phyloP scores from a whole-genome alignment of 2,113 vertebrate species.

The Panthera uncia region DNA sequence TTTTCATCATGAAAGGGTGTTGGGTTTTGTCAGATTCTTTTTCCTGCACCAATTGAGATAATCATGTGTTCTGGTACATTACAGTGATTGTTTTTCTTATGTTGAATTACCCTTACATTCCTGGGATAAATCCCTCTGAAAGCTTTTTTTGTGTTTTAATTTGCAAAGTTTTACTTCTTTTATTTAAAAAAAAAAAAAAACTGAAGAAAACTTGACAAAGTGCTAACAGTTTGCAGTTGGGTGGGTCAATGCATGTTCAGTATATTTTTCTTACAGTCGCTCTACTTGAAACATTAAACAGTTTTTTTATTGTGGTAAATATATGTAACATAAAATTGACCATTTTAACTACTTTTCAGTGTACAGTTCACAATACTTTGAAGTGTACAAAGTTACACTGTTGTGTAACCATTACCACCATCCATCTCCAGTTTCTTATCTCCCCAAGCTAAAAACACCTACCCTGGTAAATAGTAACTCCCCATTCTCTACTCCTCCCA shows the following conservation, averaged over 20 bases:
- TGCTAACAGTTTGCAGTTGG: background rate
- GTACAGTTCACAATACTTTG: too few species aligned
- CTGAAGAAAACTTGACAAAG: conserved; percentile 23
- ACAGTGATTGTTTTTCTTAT: background rate
- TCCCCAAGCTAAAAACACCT: background rate
- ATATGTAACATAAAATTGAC: background rate
- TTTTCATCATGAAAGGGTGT: background rate
- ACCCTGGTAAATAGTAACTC: background rate
- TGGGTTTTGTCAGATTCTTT: background rate
- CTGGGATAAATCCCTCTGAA: background rate
- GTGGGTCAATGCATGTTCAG: background rate
- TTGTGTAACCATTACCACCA: too few species aligned
- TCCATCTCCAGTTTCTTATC: background rate
- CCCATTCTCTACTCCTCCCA: rapidly evolving
- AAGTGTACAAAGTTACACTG: too few species aligned
- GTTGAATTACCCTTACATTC: background rate
- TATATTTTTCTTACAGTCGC: background rate
- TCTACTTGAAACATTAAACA: background rate
- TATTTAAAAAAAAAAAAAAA: conserved; percentile 57
- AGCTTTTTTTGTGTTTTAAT: background rate
- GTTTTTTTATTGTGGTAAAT: background rate
- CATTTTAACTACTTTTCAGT: background rate
- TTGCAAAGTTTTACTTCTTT: background rate
- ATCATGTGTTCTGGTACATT: background rate
- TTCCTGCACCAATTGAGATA: background rate